These are phyloP conservation scores for Chitala chitala DNA, from an alignment of 2,113 vertebrate genomes.

Conservation along the genomic window DNA sequence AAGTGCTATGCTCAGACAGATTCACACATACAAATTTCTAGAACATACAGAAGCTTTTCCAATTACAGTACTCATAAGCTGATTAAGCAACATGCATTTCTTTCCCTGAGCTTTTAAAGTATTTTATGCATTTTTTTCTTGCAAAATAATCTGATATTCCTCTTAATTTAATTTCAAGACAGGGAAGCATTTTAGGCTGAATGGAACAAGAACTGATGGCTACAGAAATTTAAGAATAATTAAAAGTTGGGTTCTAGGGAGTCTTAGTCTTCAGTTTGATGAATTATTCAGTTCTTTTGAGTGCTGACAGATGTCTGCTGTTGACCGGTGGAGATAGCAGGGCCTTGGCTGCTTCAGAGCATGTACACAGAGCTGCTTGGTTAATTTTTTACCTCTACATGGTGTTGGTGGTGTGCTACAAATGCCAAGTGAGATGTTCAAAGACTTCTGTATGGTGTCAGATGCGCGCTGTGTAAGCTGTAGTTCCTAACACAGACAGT, in stretches of 20 bases:
- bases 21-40: background rate
- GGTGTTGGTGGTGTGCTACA: too few relatives aligned
- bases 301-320: conserved; percentile 17
- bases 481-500: too few relatives aligned
- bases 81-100: conserved; percentile 16
- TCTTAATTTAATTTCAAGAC: conserved; percentile 22
- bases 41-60: background rate
- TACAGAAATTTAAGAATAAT: conserved; percentile 15
- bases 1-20: background rate
- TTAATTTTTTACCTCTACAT: background rate
- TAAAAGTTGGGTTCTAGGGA: conserved; percentile 13
- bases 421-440: too few relatives aligned
- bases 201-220: conserved; percentile 19
- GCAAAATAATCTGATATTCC: conserved; percentile 9
- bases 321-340: background rate
- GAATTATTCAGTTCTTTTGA: conserved; percentile 16
- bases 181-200: conserved; percentile 10
- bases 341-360: too few relatives aligned
- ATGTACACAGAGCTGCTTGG: background rate
- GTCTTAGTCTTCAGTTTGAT: conserved; percentile 12
- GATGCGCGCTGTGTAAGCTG: too few relatives aligned
- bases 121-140: conserved; percentile 16
- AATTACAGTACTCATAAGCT: background rate
- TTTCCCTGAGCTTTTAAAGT: conserved; percentile 16
- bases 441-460: too few relatives aligned